phyloP scores from a whole-genome alignment of 2,113 vertebrate genomes.

The Tamias sibiricus region DNA sequence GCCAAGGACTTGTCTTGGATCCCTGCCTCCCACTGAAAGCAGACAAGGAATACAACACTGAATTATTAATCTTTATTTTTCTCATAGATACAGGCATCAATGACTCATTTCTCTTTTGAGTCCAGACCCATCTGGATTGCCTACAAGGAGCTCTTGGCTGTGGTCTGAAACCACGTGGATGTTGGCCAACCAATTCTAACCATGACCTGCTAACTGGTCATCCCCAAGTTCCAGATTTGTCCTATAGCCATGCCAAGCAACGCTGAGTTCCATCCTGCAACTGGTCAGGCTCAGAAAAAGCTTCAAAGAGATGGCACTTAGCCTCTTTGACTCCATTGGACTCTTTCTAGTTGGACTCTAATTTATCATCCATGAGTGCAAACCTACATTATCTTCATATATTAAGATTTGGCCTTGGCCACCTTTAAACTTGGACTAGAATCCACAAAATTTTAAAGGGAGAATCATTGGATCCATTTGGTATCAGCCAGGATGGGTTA shows the following conservation, averaged over 20 bases:
- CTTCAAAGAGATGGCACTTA: neutral
- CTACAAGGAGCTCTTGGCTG: conserved; percentile 16
- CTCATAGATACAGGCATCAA: neutral
- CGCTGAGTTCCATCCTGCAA: neutral
- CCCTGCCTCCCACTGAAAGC: neutral
- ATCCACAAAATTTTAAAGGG: neutral
- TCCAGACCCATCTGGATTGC: neutral
- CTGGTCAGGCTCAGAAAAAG: neutral
- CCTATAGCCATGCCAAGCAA: neutral
- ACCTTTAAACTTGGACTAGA: neutral
- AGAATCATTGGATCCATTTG: neutral
- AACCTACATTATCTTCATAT: neutral
- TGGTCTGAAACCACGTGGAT: neutral
- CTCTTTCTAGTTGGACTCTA: conserved; percentile 19
- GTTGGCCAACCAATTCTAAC: neutral
- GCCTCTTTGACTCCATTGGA: neutral
- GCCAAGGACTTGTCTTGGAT: conserved; percentile 24
- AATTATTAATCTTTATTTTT: conserved; percentile 23
- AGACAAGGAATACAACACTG: neutral
- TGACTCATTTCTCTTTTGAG: conserved; percentile 20
- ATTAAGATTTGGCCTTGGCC: neutral
- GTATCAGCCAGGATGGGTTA: neutral
- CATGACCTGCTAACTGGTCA: neutral
- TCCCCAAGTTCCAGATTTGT: neutral
- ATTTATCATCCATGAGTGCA: neutral